Evolutionary conservation across 2,797 vertebrate genomes (phyloP).

Genomic region (Momotus momota): DNA sequence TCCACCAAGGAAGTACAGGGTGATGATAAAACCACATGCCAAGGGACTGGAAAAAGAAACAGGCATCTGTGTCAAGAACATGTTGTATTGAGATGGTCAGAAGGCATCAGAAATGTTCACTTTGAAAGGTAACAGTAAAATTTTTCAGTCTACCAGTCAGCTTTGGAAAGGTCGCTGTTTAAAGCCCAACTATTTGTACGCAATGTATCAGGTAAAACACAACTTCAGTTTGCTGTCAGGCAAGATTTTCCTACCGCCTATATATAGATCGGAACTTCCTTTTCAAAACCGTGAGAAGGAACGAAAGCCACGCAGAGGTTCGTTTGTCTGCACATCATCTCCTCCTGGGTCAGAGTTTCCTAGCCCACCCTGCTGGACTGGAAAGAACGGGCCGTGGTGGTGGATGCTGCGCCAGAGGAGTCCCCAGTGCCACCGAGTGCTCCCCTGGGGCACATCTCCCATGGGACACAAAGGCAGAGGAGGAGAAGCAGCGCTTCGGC

Average conservation of each 20-base stretch:
- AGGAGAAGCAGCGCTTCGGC: accelerated
- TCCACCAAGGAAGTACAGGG: not conserved
- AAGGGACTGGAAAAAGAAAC: not conserved
- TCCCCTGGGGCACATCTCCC: not conserved
- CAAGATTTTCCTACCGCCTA: slow-evolving; percentile 18
- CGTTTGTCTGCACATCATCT: not conserved
- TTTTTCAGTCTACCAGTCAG: not conserved
- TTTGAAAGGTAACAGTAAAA: not conserved
- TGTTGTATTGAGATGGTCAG: not conserved
- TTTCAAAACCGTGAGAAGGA: not conserved
- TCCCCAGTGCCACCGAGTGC: accelerated
- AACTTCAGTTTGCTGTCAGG: not conserved
- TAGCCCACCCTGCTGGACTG: not conserved
- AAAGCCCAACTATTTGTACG: not conserved
- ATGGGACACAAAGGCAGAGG: not conserved
- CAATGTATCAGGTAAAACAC: not conserved
- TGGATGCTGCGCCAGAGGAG: not conserved
- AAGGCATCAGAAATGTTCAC: not conserved
- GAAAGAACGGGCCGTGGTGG: not conserved
- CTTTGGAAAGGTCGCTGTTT: not conserved
- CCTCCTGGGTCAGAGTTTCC: not conserved
- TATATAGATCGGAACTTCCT: not conserved
- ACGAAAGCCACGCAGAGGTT: not conserved
- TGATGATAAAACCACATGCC: not conserved
- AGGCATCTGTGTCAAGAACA: not conserved